Evolutionary conservation across 1,140 invertebrate species (phyloP).

Genomic region (Tyrophagus putrescentiae): DNA sequence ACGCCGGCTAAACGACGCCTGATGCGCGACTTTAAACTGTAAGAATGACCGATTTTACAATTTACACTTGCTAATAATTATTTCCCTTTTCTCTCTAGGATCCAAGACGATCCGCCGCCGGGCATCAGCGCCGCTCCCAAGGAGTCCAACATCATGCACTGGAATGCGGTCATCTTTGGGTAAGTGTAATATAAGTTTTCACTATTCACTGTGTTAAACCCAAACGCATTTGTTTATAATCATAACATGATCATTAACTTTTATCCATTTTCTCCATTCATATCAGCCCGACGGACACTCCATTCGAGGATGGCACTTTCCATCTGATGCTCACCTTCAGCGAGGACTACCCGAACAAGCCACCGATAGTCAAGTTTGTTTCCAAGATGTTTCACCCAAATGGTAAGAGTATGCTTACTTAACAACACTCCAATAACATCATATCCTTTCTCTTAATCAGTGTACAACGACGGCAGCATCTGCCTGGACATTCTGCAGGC

Average conservation of each 20-base stretch:
- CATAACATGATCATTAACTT: not conserved
- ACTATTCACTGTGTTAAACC: not conserved
- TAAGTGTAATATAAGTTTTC: not conserved
- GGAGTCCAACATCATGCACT: slow-evolving; percentile 98
- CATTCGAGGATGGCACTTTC: slow-evolving; percentile 99
- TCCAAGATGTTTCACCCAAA: slow-evolving; percentile 99
- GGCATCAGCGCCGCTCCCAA: slow-evolving; percentile 95
- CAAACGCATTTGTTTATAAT: too few species aligned
- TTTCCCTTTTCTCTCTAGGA: slow-evolving; percentile 39
- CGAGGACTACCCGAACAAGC: slow-evolving; percentile 99
- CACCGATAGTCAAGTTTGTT: slow-evolving; percentile 93
- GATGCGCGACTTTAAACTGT: slow-evolving; percentile 97
- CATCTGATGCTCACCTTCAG: slow-evolving; percentile 98
- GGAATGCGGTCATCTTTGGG: slow-evolving; percentile 98
- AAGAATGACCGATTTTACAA: slow-evolving; percentile 29
- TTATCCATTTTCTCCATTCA: not conserved
- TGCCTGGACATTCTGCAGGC: slow-evolving; percentile 99
- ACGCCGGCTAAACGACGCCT: slow-evolving; percentile 87
- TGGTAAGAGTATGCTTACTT: slow-evolving; percentile 26
- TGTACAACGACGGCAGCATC: slow-evolving; percentile 98
- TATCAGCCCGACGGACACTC: slow-evolving; percentile 76
- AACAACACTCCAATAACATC: not conserved
- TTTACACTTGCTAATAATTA: not conserved
- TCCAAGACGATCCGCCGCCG: slow-evolving; percentile 97
- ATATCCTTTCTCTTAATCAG: slow-evolving; percentile 31